Evolutionary conservation across 64 coral and sea anemone genomes (phyloP).

Genomic region (Hydrozoanthus tunicans): DNA sequence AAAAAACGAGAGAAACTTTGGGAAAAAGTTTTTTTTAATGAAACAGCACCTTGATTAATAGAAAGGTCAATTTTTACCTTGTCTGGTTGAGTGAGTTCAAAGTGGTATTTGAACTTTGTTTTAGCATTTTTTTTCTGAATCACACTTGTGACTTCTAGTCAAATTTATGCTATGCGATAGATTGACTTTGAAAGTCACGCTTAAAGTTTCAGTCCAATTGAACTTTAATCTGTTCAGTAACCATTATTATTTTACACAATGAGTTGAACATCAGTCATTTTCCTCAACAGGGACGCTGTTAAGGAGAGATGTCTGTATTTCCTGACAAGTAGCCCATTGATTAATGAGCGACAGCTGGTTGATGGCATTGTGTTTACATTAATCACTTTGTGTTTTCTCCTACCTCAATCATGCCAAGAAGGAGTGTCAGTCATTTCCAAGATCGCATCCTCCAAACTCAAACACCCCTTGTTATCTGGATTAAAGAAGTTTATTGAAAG

Average conservation of each 20-base stretch:
- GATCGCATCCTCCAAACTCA: slow-evolving; percentile 51
- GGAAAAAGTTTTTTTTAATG: too few species aligned
- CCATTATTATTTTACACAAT: too few species aligned
- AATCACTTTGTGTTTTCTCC: slow-evolving; percentile 45
- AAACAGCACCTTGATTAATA: too few species aligned
- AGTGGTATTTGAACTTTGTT: too few species aligned
- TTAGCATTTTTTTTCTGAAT: too few species aligned
- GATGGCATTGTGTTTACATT: slow-evolving; percentile 66
- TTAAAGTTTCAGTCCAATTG: too few species aligned
- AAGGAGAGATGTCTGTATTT: slow-evolving; percentile 56
- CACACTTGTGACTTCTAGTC: too few species aligned
- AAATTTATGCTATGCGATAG: too few species aligned
- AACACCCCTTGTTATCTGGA: slow-evolving; percentile 62
- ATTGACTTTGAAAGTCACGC: too few species aligned
- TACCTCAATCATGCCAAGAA: slow-evolving; percentile 41
- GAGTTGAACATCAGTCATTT: neutral
- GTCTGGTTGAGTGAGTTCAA: too few species aligned
- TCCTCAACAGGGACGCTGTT: slow-evolving; percentile 63
- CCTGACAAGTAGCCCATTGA: slow-evolving; percentile 34
- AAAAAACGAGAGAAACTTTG: neutral
- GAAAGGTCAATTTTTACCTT: too few species aligned
- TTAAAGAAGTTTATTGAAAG: slow-evolving; percentile 65
- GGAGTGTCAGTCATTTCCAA: slow-evolving; percentile 31
- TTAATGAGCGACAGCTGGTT: slow-evolving; percentile 29
- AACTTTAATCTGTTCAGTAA: too few species aligned